Evolutionary conservation across 2,888 invertebrate species (phyloP).

Genomic region (Ametastegia equiseti): DNA sequence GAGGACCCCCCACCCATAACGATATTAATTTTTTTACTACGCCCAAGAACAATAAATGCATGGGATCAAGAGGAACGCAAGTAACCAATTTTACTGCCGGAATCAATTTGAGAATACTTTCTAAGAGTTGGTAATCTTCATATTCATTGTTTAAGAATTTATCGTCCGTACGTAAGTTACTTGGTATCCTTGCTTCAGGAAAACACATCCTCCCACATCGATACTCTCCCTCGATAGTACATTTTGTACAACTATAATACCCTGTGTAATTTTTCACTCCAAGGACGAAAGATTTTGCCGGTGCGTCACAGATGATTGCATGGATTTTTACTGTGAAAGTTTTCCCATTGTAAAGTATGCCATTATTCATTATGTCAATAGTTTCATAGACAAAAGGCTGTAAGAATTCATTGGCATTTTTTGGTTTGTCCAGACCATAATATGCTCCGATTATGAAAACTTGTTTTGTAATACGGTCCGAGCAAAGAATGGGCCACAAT

Average conservation of each 20-base stretch:
- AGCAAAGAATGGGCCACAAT: conserved; percentile 34
- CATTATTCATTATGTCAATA: neutral
- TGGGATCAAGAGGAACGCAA: conserved; percentile 56
- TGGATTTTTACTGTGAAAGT: conserved; percentile 20
- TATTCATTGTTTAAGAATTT: conserved; percentile 14
- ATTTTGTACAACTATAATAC: conserved; percentile 56
- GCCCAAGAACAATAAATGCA: conserved; percentile 67
- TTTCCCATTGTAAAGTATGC: neutral
- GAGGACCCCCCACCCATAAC: conserved; percentile 60
- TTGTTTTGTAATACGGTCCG: conserved; percentile 4
- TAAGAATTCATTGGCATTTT: conserved; percentile 9
- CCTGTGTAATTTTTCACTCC: conserved; percentile 52
- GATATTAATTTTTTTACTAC: conserved; percentile 62
- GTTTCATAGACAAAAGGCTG: conserved; percentile 21
- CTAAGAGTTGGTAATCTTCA: conserved; percentile 16
- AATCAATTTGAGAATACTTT: conserved; percentile 58
- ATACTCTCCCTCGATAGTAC: conserved; percentile 52
- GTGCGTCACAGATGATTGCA: conserved; percentile 53
- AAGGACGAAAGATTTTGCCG: conserved; percentile 52
- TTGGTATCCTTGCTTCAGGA: neutral
- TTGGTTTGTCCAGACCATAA: conserved; percentile 5
- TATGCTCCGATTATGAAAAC: conserved; percentile 32
- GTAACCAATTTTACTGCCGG: conserved; percentile 61
- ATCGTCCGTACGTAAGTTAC: neutral
- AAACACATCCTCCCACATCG: neutral